A percentile compares a stretch with the other conserved stretches of the same genome.
Conservation (phyloP, 2,888 invertebrate genomes). For the Leptopilina syphax region DNA sequence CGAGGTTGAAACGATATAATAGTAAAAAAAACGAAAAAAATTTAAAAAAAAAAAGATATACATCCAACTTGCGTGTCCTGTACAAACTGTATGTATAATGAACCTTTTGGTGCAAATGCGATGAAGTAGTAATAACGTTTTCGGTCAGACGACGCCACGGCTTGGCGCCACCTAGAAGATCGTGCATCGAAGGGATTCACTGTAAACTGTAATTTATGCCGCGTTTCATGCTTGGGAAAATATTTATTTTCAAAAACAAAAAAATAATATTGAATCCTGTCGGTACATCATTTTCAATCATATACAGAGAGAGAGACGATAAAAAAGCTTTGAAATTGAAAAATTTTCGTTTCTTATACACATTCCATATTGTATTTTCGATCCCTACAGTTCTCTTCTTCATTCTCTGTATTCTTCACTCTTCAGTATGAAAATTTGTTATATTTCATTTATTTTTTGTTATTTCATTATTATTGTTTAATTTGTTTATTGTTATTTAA, state of each 20-base stretch:
- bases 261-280: neutral
- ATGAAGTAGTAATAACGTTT: slow-evolving; percentile 41
- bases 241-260: neutral
- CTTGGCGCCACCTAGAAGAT: slow-evolving; percentile 37
- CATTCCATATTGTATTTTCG: too few relatives aligned
- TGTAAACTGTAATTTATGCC: slow-evolving; percentile 40
- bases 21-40: slow-evolving; percentile 38
- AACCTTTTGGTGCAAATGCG: slow-evolving; percentile 39
- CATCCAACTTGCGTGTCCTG: slow-evolving; percentile 30
- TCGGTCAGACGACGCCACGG: slow-evolving; percentile 40
- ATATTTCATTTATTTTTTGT: too few relatives aligned
- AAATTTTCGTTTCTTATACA: neutral
- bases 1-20: slow-evolving; percentile 50
- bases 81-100: neutral
- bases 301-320: neutral
- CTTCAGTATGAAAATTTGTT: too few relatives aligned
- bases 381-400: too few relatives aligned
- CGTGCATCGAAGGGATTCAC: slow-evolving; percentile 27
- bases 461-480: too few relatives aligned
- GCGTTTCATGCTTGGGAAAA: slow-evolving; percentile 33
- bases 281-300: neutral
- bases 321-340: neutral
- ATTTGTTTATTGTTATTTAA: too few relatives aligned
- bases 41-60: neutral
- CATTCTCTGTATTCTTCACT: too few relatives aligned